A percentile compares a stretch with the other conserved stretches of the same genome.
Conservation (phyloP, 2,797 vertebrate genomes). For the Setipinna tenuifilis region DNA sequence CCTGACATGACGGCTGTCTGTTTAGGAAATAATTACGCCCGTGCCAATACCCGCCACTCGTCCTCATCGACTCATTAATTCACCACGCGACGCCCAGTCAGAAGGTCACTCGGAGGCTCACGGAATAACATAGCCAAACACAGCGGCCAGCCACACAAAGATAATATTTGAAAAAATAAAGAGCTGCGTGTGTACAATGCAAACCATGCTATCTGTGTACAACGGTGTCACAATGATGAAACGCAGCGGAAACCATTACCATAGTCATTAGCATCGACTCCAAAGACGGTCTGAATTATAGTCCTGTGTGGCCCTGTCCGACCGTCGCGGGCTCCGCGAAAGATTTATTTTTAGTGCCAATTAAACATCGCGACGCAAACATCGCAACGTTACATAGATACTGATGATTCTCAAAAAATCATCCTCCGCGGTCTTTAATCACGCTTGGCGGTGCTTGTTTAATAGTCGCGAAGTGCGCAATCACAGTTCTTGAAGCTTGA, state of each 20-base stretch:
- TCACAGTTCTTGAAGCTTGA: constrained; percentile 37
- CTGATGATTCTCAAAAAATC: constrained; percentile 21
- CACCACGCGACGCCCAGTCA: neutral
- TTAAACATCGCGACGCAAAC: constrained; percentile 7
- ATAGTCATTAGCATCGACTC: constrained; percentile 7
- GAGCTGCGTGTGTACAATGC: constrained; percentile 20
- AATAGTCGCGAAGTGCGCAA: constrained; percentile 14
- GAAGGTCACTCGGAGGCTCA: neutral
- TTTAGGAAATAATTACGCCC: constrained; percentile 2
- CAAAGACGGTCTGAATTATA: constrained; percentile 9
- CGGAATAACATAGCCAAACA: constrained; percentile 1
- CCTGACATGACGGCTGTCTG: neutral
- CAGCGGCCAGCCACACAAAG: constrained; percentile 17
- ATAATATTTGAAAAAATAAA: constrained; percentile 18
- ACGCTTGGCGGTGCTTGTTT: neutral
- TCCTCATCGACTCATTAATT: constrained; percentile 1
- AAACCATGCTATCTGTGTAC: constrained; percentile 15
- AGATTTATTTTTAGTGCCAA: constrained; percentile 25
- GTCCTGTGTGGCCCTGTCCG: constrained; percentile 9
- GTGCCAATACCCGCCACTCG: neutral
- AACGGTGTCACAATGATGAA: constrained; percentile 26
- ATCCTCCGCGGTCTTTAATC: constrained; percentile 10
- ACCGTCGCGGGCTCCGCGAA: neutral
- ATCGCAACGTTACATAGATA: neutral
- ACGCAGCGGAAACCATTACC: neutral